Base-by-base conservation (phyloP, 2,888 invertebrate genomes). In the Eueremaeus valkanovi region DNA sequence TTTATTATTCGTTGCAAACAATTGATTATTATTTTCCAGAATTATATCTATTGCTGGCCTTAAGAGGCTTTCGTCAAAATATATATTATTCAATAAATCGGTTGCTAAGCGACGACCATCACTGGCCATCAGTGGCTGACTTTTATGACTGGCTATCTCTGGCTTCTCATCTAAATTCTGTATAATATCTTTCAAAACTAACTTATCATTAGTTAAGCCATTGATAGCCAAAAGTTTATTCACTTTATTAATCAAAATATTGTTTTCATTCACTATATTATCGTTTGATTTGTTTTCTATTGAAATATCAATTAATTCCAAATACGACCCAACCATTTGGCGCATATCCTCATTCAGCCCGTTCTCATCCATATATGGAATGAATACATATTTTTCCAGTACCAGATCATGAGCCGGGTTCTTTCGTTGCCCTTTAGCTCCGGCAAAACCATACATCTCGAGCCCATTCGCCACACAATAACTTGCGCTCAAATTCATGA, bases 351-450 rank as follows among this genome's bases (percentile, higher is more conserved):
- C 29, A 2, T 27, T 6, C 8, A 61, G 29, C 1, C 16, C 31
- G 9, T 29, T 61, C 13, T 61, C 13, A 27, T 78, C 75, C 74
- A 84, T 81, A 83, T 91, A 90, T 1, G 95, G 92, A 75, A 92
- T 85, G 83, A 94, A 95, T 72, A 86, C 85, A 84, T 92, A 94
- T 79, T 89, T 88, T 85, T 96, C 96, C 27, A 93, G 85, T 81
- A 90, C 90, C 42, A 95, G 94, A 24, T 89, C 83, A 85, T 95
- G 94, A 21, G 87, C 84, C 82, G 89, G 89, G 79, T 90, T 89
- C 78, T 84, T 81, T 61, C 92, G 88, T 73, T 95, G 93, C n/a
- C 95, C 94, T 27, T 13, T 27, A 9, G 16, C 36, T 8, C 24
- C 9, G 1, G 8, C 27, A 13, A 70, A 18, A 1, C 70, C 70